Conservation (phyloP, 2,113 vertebrate genomes). For the Gymnogyps californianus region DNA sequence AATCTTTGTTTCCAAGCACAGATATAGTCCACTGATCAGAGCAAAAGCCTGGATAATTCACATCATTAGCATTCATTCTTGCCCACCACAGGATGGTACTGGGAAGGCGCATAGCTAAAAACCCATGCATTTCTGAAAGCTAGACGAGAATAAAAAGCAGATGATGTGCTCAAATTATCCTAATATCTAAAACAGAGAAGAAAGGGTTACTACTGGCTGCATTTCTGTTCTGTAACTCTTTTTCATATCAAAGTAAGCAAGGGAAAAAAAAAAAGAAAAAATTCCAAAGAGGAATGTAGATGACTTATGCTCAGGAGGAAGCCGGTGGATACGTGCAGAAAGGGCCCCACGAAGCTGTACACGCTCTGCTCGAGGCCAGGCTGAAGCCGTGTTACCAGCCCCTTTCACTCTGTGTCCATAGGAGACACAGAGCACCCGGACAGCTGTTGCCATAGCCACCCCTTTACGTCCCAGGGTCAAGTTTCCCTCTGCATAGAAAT, state of each 20-base stretch:
- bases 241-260: not conserved
- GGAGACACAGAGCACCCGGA: not conserved
- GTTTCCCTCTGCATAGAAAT: not conserved
- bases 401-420: not conserved
- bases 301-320: not conserved
- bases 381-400: not conserved
- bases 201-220: not conserved
- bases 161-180: not conserved
- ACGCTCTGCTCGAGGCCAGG: not conserved
- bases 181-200: not conserved
- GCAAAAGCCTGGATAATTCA: not conserved
- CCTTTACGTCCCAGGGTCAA: not conserved
- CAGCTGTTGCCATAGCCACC: slow-evolving; percentile 27
- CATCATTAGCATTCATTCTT: not conserved
- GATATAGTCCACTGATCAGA: not conserved
- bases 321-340: accelerated
- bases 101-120: not conserved
- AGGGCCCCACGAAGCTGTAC: not conserved
- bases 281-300: accelerated
- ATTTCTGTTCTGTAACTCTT: not conserved
- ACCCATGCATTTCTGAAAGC: not conserved
- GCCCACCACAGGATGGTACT: not conserved
- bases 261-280: not conserved
- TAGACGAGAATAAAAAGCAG: not conserved
- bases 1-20: not conserved